Percentiles rank a stretch among this genome's conserved stretches.
phyloP scores from a whole-genome alignment of 2,888 invertebrate species.

The Hyposoter didymator region DNA sequence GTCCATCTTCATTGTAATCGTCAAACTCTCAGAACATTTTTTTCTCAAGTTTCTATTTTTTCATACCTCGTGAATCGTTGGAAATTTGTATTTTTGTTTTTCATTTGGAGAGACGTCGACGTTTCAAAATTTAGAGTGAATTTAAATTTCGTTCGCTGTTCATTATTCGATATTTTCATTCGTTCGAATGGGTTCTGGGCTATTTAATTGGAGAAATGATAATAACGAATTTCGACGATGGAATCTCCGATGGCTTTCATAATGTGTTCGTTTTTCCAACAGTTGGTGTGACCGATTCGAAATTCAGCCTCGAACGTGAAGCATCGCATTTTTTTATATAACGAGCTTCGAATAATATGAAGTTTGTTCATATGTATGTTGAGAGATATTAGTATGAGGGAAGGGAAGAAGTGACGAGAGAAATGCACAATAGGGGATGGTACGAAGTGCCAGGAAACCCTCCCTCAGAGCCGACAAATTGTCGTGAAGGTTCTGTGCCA shows the following conservation, averaged over 20 bases:
- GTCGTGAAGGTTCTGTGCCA: conserved; percentile 62
- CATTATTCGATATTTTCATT: not conserved
- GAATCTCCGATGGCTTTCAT: no score
- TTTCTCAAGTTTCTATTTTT: not conserved
- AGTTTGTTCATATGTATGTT: conserved; percentile 9
- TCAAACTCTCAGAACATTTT: not conserved
- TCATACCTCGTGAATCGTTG: not conserved
- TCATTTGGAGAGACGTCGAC: not conserved
- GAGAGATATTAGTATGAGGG: not conserved
- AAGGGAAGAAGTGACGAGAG: conserved; percentile 41
- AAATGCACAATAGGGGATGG: conserved; percentile 45
- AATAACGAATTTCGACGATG: not conserved
- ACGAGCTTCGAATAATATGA: conserved; percentile 7
- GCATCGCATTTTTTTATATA: not conserved
- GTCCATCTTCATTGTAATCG: conserved; percentile 62
- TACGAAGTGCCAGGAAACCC: conserved; percentile 50
- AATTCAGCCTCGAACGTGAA: not conserved
- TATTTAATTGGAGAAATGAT: not conserved
- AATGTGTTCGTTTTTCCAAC: not conserved
- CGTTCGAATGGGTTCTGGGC: not conserved
- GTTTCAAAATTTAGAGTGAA: not conserved
- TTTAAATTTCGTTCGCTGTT: not conserved
- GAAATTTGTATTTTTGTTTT: not conserved
- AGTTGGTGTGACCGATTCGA: not conserved
- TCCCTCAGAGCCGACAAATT: conserved; percentile 58